phyloP scores from a whole-genome alignment of 2,888 invertebrate genomes.

The Prosapia bicincta region DNA sequence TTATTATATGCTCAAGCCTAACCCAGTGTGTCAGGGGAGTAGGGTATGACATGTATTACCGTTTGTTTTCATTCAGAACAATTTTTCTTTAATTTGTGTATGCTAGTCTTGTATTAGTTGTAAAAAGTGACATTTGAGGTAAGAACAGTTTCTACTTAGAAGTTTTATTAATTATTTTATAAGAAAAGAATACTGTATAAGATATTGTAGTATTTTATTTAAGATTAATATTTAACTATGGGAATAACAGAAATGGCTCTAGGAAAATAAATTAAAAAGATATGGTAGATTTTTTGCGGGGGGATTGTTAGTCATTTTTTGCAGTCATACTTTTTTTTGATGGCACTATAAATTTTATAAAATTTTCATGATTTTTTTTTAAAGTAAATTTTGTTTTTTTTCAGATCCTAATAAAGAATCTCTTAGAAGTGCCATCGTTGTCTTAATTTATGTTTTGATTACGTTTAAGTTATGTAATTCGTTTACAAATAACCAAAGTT shows the following conservation, averaged over 20 bases:
- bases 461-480: no score
- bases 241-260: background rate
- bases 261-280: no score
- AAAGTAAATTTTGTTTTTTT: no score
- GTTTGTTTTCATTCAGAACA: constrained; percentile 14
- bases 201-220: constrained; percentile 20
- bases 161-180: constrained; percentile 11
- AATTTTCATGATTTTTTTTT: no score
- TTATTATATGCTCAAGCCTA: constrained; percentile 25
- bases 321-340: no score
- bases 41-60: constrained; percentile 13
- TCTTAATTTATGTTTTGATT: background rate
- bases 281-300: no score
- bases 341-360: no score
- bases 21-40: background rate
- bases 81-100: constrained; percentile 16
- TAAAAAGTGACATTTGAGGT: background rate
- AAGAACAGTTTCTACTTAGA: background rate
- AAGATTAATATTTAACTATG: background rate
- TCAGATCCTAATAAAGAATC: background rate
- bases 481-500: background rate
- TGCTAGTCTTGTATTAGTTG: constrained; percentile 32
- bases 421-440: background rate
- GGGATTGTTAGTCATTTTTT: no score
- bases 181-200: constrained; percentile 8